A percentile compares a stretch with the other conserved stretches of the same genome.
Evolutionary conservation across 2,113 vertebrate genomes (phyloP).

Genomic region (Rattus norvegicus): GRCr8 NC_086038.1:12523501-12524000

Average conservation of each 20-base stretch:
- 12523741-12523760: neutral
- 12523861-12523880: neutral
- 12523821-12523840: neutral
- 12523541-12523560: neutral
- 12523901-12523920: neutral
- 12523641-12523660: neutral
- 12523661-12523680: neutral
- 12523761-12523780: too few relatives aligned
- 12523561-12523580: neutral
- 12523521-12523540: neutral
- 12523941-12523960: neutral
- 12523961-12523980: neutral
- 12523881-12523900: neutral
- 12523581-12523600: neutral
- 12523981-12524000: constrained; percentile 92
- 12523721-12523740: neutral
- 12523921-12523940: neutral
- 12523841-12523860: neutral
- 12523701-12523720: neutral
- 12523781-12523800: accelerated
- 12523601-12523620: neutral
- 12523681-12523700: neutral
- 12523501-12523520: neutral
- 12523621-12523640: neutral
- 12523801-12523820: neutral